phyloP scores from a whole-genome alignment of 2,888 invertebrate genomes.

The Erebia aethiops region DNA sequence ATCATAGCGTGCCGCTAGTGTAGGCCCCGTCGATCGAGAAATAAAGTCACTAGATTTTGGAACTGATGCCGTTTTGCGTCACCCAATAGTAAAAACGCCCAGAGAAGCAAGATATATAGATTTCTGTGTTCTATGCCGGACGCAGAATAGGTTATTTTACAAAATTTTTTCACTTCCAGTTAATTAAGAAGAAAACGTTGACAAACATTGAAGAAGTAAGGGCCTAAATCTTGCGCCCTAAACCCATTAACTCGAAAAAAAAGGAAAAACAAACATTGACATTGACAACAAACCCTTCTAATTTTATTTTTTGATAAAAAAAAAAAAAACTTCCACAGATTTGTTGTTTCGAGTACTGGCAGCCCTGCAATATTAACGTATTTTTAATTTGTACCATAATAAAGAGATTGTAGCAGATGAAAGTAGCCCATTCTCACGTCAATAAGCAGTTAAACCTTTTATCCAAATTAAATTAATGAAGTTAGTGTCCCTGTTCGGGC shows the following conservation, averaged over 20 bases:
- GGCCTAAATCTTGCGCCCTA: neutral
- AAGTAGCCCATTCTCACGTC: neutral
- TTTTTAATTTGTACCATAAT: neutral
- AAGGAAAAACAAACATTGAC: neutral
- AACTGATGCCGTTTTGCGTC: too few relatives aligned
- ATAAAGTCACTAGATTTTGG: too few relatives aligned
- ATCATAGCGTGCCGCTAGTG: too few relatives aligned
- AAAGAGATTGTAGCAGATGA: constrained; percentile 3
- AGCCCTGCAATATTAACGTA: neutral
- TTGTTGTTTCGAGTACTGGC: neutral
- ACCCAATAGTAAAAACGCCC: too few relatives aligned
- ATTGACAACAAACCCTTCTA: neutral
- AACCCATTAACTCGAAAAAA: neutral
- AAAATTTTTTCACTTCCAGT: too few relatives aligned
- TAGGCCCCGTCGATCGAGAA: too few relatives aligned
- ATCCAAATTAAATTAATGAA: neutral
- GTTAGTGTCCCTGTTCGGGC: too few relatives aligned
- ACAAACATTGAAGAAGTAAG: neutral
- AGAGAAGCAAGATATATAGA: too few relatives aligned
- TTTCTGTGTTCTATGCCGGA: too few relatives aligned
- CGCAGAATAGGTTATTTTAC: too few relatives aligned
- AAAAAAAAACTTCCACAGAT: neutral
- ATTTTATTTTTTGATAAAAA: neutral
- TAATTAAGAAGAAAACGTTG: neutral
- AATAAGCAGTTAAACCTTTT: neutral